Conservation (phyloP, 2,888 invertebrate species). For the Drosophila sordidula region DNA sequence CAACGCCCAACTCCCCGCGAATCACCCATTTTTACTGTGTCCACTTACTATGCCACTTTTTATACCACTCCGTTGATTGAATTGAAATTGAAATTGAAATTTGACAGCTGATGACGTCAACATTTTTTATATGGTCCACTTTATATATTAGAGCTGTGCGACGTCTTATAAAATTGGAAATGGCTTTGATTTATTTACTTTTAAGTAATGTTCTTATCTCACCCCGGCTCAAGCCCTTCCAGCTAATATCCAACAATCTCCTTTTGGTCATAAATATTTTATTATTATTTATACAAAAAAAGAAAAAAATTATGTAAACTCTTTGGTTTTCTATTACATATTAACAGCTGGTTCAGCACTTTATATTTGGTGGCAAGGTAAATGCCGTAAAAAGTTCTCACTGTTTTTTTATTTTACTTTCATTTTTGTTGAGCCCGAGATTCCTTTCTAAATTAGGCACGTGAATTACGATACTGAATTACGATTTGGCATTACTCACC, state of each 20-base stretch:
- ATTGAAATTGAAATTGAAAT: conserved; percentile 64
- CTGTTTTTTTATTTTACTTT: conserved; percentile 15
- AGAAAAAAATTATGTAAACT: conserved; percentile 28
- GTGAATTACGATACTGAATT: neutral
- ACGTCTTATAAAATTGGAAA: conserved; percentile 15
- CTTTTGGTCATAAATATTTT: neutral
- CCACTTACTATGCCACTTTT: conserved; percentile 62
- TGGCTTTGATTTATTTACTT: conserved; percentile 11
- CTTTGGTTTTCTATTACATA: conserved; percentile 51
- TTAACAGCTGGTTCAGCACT: conserved; percentile 77
- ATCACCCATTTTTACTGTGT: conserved; percentile 43
- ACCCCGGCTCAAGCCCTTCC: neutral
- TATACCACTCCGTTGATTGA: conserved; percentile 63
- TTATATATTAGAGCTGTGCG: conserved; percentile 34
- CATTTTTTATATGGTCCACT: conserved; percentile 34
- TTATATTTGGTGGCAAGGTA: conserved; percentile 82
- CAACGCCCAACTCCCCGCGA: conserved; percentile 7
- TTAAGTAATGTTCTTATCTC: neutral
- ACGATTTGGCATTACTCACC: neutral
- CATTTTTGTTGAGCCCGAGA: conserved; percentile 13
- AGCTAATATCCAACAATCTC: conserved; percentile 2
- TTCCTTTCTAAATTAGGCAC: conserved; percentile 5
- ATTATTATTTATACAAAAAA: conserved; percentile 21
- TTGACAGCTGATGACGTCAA: conserved; percentile 59
- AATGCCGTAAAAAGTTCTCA: conserved; percentile 45